Evolutionary conservation across 2,113 vertebrate species (phyloP).

Genomic region (Hassar affinis): DNA sequence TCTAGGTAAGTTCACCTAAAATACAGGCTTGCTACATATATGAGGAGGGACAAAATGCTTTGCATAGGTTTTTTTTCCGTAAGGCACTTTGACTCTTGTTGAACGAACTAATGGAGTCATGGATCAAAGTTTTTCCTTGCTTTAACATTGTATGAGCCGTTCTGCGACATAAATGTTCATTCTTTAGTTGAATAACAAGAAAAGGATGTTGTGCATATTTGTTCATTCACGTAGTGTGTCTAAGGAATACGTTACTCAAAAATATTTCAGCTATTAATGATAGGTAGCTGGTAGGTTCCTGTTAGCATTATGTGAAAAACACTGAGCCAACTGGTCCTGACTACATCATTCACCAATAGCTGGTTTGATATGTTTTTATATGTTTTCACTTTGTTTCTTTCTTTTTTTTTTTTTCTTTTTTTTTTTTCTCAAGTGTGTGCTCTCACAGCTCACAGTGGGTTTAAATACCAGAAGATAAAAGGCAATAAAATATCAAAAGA

Average conservation of each 20-base stretch:
- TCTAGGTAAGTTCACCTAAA: constrained; percentile 53
- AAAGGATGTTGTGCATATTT: constrained; percentile 68
- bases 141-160: constrained; percentile 45
- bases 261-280: constrained; percentile 16
- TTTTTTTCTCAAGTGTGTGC: constrained; percentile 54
- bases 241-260: constrained; percentile 33
- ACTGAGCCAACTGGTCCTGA: not conserved
- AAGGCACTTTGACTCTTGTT: constrained; percentile 84
- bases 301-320: constrained; percentile 1
- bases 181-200: constrained; percentile 55
- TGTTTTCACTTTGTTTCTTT: not conserved
- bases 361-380: not conserved
- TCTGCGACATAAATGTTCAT: constrained; percentile 42
- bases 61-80: constrained; percentile 90
- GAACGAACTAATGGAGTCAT: constrained; percentile 60
- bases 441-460: constrained; percentile 59
- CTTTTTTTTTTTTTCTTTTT: not conserved
- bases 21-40: constrained; percentile 60
- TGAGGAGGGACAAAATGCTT: constrained; percentile 74
- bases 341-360: not conserved
- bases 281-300: not conserved
- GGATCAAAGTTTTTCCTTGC: constrained; percentile 47
- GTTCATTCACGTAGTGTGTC: constrained; percentile 64
- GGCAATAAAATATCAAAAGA: constrained; percentile 56
- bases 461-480: constrained; percentile 65